Base-by-base conservation (phyloP, 1,140 invertebrate species). In the Dreissena rostriformis region DNA sequence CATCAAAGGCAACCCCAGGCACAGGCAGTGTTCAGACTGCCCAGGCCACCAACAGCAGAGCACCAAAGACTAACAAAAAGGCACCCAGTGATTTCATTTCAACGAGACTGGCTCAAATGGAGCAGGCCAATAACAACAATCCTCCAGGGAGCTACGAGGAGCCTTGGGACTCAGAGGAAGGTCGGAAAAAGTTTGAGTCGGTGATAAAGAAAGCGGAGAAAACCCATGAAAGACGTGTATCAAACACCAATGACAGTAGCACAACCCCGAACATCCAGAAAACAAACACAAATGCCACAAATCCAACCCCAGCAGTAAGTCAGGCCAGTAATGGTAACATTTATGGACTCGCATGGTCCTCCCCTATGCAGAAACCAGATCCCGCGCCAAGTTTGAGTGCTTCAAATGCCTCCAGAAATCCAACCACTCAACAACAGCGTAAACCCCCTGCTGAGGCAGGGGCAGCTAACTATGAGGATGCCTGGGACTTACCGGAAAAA, bases 401-500 rank as follows among this genome's bases (percentile, higher is more conserved):
- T 39, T 39, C 39, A 39, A 39, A 39, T 39, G 39, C 8, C 39
- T 39, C 39, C 39, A 39, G 39, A 39, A 39, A 39, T 39, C 39
- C 39, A 73, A 75, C 39, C n/a, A 24, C 28, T 52, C 51, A 28
- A 19, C 12, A 17, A n/a, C 75, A 77, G n/a, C 75, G 51, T 52
- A 66, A 67, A 52, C 57, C 75, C 17, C 15, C 52, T 8, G 39
- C 52, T 8, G 39, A 39, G 24, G 19, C 26, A 22, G 11, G 63
- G n/a, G 28, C 49, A 28, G 57, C 79, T 49, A 85, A 82, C 52
- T 90, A 90, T 76, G 86, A 88, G 82, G 89, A 89, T 51, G 87
- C 89, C 1, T 90, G 89, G 89, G 89, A 90, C 68, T 80, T 84
- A 52, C 71, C 79, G 24, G 73, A 82, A 53, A 89, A 86, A 52